phyloP scores from a whole-genome alignment of 2,888 invertebrate species.

The Smittia sp. region DNA sequence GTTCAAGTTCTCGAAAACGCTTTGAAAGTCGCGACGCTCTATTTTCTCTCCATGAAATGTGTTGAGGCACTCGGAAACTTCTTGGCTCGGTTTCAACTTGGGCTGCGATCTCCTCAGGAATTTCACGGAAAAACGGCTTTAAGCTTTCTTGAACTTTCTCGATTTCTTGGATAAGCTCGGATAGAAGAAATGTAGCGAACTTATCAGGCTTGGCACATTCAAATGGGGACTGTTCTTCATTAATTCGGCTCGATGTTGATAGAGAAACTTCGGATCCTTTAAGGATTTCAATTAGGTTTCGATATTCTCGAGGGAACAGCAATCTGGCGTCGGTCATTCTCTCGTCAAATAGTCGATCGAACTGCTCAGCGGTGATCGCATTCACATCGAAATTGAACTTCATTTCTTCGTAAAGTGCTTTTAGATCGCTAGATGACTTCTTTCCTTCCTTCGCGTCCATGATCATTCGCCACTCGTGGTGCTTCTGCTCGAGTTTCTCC shows the following conservation, averaged over 20 bases:
- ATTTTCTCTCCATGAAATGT: too few relatives aligned
- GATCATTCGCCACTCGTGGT: slow-evolving; percentile 14
- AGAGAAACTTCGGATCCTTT: not conserved
- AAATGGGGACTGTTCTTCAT: not conserved
- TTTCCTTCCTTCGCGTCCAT: not conserved
- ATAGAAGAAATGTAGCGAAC: not conserved
- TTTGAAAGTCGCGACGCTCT: too few relatives aligned
- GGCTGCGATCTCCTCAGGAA: too few relatives aligned
- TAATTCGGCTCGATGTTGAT: too few relatives aligned
- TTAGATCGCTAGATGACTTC: too few relatives aligned
- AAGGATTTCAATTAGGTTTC: not conserved
- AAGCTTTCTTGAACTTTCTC: not conserved
- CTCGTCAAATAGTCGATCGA: not conserved
- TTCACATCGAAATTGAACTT: not conserved
- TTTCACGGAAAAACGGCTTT: not conserved
- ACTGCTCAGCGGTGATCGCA: not conserved
- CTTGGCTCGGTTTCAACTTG: too few relatives aligned
- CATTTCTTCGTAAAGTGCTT: not conserved
- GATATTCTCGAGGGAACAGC: not conserved
- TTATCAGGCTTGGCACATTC: not conserved
- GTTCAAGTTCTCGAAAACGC: too few relatives aligned
- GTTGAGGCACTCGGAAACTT: too few relatives aligned
- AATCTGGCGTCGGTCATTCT: not conserved
- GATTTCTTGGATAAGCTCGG: not conserved
- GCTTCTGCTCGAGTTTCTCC: slow-evolving; percentile 20